Percentiles rank a stretch among this genome's conserved stretches.
These are phyloP conservation scores for Atherinosoma microstoma DNA, from an alignment of 2,797 vertebrate genomes.

Conservation along the genomic window DNA sequence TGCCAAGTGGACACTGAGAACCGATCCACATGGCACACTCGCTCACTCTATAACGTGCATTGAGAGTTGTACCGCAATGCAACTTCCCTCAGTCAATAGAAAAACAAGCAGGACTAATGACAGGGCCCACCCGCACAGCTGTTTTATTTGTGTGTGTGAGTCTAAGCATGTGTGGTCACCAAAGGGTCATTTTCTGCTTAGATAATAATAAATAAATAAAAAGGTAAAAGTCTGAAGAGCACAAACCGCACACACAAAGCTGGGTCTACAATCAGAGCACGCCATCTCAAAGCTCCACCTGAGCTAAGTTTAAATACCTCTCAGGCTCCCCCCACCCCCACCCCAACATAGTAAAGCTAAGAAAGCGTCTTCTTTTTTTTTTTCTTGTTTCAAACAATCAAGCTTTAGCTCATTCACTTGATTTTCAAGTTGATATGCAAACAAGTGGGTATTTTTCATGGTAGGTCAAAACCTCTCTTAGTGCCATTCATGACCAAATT, in stretches of 20 bases:
- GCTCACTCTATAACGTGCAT: conserved; percentile 74
- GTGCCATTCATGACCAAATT: conserved; percentile 5
- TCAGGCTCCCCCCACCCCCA: neutral
- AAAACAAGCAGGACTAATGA: conserved; percentile 79
- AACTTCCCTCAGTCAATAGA: conserved; percentile 81
- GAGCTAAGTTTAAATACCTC: conserved; percentile 32
- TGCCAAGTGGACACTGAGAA: conserved; percentile 97
- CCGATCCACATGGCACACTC: conserved; percentile 94
- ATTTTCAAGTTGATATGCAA: conserved; percentile 44
- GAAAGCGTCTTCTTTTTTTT: conserved; percentile 25
- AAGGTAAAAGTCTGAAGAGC: conserved; percentile 39
- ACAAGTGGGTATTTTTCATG: conserved; percentile 22
- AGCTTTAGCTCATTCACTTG: conserved; percentile 19
- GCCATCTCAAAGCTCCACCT: conserved; percentile 44
- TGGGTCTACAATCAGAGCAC: conserved; percentile 27
- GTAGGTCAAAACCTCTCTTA: conserved; percentile 22
- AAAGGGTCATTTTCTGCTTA: conserved; percentile 39
- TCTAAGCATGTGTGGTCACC: conserved; percentile 51
- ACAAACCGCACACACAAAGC: conserved; percentile 48
- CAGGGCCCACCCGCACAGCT: conserved; percentile 77
- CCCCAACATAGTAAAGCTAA: neutral
- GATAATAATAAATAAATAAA: conserved; percentile 42
- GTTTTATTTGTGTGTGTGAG: conserved; percentile 59
- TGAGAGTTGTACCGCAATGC: conserved; percentile 83
- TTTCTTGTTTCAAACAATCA: conserved; percentile 28